Base-by-base conservation (phyloP, 2,113 vertebrate genomes). In the Anguilla rostrata region DNA sequence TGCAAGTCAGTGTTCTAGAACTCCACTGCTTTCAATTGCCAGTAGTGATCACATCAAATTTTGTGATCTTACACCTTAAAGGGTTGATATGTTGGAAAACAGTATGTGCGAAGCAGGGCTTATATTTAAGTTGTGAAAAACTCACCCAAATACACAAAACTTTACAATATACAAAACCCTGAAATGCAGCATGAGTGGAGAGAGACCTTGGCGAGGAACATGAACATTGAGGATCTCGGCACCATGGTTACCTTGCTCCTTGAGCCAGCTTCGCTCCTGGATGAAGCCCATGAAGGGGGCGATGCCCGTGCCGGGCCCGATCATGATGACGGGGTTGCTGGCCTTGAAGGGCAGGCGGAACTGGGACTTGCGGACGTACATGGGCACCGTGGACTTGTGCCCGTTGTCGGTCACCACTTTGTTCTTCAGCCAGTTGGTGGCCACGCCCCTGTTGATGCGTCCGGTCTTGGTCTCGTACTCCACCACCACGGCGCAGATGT, bases 241-340 rank as follows among this genome's bases (percentile, higher is more conserved):
- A 60, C 18, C 14, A 20, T 12, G 0, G 18, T 85, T 86, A 97
- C 97, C 97, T 89, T 97, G 96, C 91, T 96, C 90, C 89, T 92
- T 95, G n/a, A 97, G 95, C 97, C 96, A 97, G 56, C 94, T 95
- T 0, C 97, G 89, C 90, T 97, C 97, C 91, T 97, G 96, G 84
- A 97, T 95, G 92, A 97, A 97, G 84, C 97, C 97, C 0, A 97
- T 87, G 90, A 97, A 97, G 78, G 97, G 97, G 26, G 97, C 97
- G 0, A 97, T 40, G 26, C 97, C 97, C 0, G 97, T 97, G 6
- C 97, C 97, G 0, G 97, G 97, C 0, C 97, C 97, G 0, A 97
- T 93, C 97, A 97, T 97, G 90, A 97, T 89, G 53, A 97, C 89
- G 0, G 97, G 96, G 0, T 94, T 96, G 91, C 93, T 94, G 89